Conservation (phyloP, 2,113 vertebrate species). For the Serilophus lunatus region DNA sequence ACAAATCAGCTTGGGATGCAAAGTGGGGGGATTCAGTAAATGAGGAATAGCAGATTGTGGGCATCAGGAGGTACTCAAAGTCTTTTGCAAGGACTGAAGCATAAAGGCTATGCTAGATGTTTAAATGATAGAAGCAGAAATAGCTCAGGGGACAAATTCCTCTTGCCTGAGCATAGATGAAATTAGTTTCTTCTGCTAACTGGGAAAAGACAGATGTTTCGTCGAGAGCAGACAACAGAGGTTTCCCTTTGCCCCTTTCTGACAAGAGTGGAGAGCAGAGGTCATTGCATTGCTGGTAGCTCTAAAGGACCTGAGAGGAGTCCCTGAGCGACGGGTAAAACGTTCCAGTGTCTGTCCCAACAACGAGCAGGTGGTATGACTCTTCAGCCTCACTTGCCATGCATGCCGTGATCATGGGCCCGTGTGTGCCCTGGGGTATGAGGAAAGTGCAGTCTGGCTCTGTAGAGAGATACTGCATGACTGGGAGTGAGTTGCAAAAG, state of each 20-base stretch:
- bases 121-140: slow-evolving; percentile 16
- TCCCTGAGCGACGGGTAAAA: accelerated
- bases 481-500: neutral
- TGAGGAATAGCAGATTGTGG: neutral
- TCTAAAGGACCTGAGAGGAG: neutral
- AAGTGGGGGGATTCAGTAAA: neutral
- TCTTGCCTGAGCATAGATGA: neutral
- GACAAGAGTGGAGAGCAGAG: accelerated
- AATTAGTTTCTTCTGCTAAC: neutral
- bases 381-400: neutral
- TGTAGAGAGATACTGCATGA: neutral
- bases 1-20: neutral
- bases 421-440: neutral
- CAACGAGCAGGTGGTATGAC: neutral
- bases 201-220: neutral
- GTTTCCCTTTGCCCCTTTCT: neutral
- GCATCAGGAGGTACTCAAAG: neutral
- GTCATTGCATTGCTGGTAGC: neutral
- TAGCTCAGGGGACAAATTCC: slow-evolving; percentile 9
- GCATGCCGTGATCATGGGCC: too few species aligned
- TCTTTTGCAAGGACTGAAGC: neutral
- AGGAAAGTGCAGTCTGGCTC: neutral
- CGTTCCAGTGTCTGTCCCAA: neutral
- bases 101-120: neutral
- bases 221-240: neutral